Conservation (phyloP, 2,113 vertebrate species). For the Chelonoidis abingdonii region DNA sequence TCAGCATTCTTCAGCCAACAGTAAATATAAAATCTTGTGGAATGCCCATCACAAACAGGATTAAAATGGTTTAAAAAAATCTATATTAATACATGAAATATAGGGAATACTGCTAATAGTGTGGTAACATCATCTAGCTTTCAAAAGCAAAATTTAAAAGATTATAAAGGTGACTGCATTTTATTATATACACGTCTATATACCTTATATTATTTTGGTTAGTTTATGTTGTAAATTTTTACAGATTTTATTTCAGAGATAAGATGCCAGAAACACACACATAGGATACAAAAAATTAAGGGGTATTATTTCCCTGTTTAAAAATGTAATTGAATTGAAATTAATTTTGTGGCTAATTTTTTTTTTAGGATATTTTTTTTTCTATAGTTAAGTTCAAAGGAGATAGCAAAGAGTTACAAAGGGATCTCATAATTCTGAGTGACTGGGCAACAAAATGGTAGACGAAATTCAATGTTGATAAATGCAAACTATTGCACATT, state of each 20-base stretch:
- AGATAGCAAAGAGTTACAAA: too few species aligned
- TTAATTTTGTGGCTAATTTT: not conserved
- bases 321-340: constrained; percentile 18
- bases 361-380: not conserved
- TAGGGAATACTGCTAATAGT: not conserved
- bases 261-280: not conserved
- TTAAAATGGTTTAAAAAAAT: accelerated
- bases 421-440: too few species aligned
- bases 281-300: not conserved
- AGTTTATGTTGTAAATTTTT: not conserved
- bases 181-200: not conserved
- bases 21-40: not conserved
- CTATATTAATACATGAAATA: not conserved
- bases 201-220: not conserved
- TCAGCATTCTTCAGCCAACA: not conserved
- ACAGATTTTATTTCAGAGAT: not conserved
- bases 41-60: not conserved
- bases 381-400: not conserved
- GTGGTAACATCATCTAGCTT: accelerated
- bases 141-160: not conserved
- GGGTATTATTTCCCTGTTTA: constrained; percentile 17
- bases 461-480: too few species aligned
- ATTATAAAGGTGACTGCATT: not conserved
- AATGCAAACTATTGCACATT: too few species aligned
- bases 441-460: too few species aligned